Conservation (phyloP, 2,797 vertebrate genomes). For the Spheniscus humboldti region DNA sequence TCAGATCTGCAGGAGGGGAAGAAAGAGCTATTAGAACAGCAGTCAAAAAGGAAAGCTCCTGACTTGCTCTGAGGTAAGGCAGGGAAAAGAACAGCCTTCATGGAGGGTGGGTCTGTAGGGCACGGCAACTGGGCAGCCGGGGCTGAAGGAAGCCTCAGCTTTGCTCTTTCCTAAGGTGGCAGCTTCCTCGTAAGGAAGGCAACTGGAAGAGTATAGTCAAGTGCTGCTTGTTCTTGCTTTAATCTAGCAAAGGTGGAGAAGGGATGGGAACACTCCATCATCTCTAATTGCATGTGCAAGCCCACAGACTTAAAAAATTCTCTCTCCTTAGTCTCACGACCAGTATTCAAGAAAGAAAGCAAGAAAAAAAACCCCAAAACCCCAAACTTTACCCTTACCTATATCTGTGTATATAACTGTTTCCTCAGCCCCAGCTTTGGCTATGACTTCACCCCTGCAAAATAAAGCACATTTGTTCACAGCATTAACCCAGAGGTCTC, state of each 20-base stretch:
- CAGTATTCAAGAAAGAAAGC: background rate
- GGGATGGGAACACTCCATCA: background rate
- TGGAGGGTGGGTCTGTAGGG: background rate
- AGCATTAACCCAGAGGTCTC: background rate
- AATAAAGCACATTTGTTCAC: constrained; percentile 28
- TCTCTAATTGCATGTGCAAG: background rate
- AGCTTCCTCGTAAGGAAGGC: background rate
- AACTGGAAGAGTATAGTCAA: background rate
- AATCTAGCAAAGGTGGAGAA: background rate
- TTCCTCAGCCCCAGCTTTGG: constrained; percentile 86
- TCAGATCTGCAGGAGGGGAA: constrained; percentile 80
- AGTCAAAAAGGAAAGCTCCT: background rate
- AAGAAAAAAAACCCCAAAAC: too few species aligned
- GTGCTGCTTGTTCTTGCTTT: background rate
- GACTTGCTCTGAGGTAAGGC: background rate
- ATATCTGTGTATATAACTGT: constrained; percentile 86
- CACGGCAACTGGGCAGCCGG: background rate
- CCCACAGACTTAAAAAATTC: background rate
- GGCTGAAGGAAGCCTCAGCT: background rate
- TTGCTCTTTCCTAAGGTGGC: background rate
- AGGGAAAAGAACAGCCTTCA: background rate
- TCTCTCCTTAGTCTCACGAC: background rate
- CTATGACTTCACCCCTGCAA: constrained; percentile 92
- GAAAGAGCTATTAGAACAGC: background rate
- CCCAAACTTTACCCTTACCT: constrained; percentile 74